A percentile compares a stretch with the other conserved stretches of the same genome.
These are phyloP conservation scores for Geotrupes spiniger DNA, from an alignment of 2,888 invertebrate species.

Conservation along the genomic window DNA sequence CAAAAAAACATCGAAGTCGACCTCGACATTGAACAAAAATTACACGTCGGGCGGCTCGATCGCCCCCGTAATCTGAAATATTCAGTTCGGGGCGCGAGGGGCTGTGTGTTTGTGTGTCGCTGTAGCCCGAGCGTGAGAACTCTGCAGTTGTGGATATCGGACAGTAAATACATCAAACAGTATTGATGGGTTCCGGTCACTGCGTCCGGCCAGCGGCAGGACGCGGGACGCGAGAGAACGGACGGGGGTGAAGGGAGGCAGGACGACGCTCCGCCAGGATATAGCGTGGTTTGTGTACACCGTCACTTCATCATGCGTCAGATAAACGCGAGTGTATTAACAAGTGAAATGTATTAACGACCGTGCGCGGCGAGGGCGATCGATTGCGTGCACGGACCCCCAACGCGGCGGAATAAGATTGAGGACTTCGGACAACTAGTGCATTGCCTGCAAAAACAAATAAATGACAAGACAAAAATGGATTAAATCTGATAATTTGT, in stretches of 20 bases:
- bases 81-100: conserved; percentile 11
- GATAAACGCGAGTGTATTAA: conserved; percentile 14
- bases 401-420: too few species aligned
- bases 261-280: conserved; percentile 12
- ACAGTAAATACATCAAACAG: conserved; percentile 45
- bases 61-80: conserved; percentile 12
- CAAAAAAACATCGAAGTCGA: too few species aligned
- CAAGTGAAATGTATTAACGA: conserved; percentile 11
- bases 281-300: conserved; percentile 12
- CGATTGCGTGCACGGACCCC: too few species aligned
- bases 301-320: conserved; percentile 16
- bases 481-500: too few species aligned
- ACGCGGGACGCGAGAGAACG: conserved; percentile 5
- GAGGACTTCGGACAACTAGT: too few species aligned
- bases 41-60: background rate
- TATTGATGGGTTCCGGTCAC: conserved; percentile 47
- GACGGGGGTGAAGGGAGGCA: conserved; percentile 13
- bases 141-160: conserved; percentile 32
- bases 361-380: too few species aligned
- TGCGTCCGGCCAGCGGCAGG: conserved; percentile 34
- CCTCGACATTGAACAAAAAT: too few species aligned
- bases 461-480: too few species aligned
- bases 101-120: conserved; percentile 1
- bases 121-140: conserved; percentile 18
- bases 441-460: too few species aligned